Conservation (phyloP, 1,140 invertebrate species). For the Hydropsyche tenuis region DNA sequence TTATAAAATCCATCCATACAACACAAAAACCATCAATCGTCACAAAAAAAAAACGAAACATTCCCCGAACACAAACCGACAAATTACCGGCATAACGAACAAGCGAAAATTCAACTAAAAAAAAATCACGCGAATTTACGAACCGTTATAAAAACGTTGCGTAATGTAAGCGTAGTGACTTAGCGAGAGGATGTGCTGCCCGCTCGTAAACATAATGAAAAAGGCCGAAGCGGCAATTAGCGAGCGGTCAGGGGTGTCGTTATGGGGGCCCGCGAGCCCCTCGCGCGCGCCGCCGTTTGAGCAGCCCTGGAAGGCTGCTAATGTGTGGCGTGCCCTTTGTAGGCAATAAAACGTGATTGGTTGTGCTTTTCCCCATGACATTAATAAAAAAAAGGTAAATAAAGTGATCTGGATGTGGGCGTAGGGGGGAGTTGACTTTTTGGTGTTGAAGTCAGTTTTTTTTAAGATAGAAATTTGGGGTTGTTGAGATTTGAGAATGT, state of each 20-base stretch:
- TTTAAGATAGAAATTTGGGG: not conserved
- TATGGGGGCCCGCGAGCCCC: not conserved
- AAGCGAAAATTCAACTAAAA: too few species aligned
- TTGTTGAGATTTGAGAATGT: not conserved
- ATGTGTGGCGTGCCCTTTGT: conserved; percentile 30
- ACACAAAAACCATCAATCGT: too few species aligned
- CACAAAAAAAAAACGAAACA: too few species aligned
- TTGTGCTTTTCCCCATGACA: conserved; percentile 33
- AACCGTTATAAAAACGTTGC: too few species aligned
- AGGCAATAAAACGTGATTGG: conserved; percentile 37
- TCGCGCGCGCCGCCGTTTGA: not conserved
- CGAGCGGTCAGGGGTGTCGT: not conserved
- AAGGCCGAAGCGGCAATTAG: conserved; percentile 23
- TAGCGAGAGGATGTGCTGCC: not conserved
- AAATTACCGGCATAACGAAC: too few species aligned
- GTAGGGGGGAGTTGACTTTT: too few species aligned
- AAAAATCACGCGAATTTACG: too few species aligned
- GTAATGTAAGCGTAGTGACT: too few species aligned
- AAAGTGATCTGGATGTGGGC: too few species aligned
- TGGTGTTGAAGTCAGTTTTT: not conserved
- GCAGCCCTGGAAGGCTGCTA: conserved; percentile 17
- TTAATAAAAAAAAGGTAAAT: conserved; percentile 32
- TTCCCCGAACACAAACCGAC: too few species aligned
- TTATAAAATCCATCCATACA: too few species aligned
- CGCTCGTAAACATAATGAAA: conserved; percentile 17